Base-by-base conservation (phyloP, 2,797 vertebrate species). In the Onychomys leucogaster region DNA sequence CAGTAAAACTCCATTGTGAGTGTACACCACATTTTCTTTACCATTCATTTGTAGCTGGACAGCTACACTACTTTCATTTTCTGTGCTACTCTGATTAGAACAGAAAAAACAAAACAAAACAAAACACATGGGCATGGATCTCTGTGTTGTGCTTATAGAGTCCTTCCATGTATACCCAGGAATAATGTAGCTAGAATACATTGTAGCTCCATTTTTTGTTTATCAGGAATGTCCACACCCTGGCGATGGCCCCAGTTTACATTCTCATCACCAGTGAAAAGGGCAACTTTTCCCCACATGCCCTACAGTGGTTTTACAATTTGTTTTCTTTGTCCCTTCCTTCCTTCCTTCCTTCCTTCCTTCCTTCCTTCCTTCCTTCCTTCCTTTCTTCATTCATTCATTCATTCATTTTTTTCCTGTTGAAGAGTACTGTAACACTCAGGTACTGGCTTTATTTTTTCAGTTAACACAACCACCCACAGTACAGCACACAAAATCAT, bases 381-480 rank as follows among this genome's bases (percentile, higher is more conserved):
- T 49, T 49, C 3, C 49, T 52, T 55, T 55, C 52, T 55, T 16
- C 16, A 16, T 41, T 2, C 23, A 13, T 75, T 75, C 10, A 13
- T 27, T 75, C 23, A 13, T 43, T 75, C 4, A 73, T 41, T 43
- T 17, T 32, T 65, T 43, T 84, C 43, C 81, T 75, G 29, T 46
- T 75, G 21, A 85, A 92, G 90, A 96, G 88, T 37, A 84, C 95
- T 82, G 90, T 43, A 78, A 67, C 96, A 78, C 43, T 97, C 88
- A 32, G 87, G 34, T 90, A 93, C 94, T 12, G 25, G 32, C 59
- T 97, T 97, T 93, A 80, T 69, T 97, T 90, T 82, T 94, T 59
- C 87, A 84, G 81, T 76, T 88, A 96, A 92, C 76, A 91, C 25
- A 65, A 65, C 73, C 87, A 71, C 88, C 82, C 95, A 89, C 13